Base-by-base conservation (phyloP, 1,140 invertebrate genomes). In the Sipha flava region DNA sequence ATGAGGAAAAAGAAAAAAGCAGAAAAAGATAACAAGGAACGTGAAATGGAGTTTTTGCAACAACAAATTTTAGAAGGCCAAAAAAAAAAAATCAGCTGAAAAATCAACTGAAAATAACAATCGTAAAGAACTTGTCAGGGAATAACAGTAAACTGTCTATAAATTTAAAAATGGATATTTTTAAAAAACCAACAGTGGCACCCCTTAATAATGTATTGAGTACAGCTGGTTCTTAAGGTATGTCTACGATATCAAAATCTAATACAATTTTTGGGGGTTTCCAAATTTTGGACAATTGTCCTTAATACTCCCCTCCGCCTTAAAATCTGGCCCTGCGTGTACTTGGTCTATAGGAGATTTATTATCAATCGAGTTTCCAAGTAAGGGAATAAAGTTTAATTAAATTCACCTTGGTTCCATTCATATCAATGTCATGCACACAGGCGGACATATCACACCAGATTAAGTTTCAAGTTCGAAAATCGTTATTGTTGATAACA, bases 11-110 rank as follows among this genome's bases (percentile, higher is more conserved):
- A 97, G 83, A 90, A 95, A 82, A 98, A 97, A 87, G 92, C 97
- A 91, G 96, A 97, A 80, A 93, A 95, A 83, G 95, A 97, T 86
- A 95, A 98, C 85, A 91, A 95, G 84, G 96, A 99, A 84, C 88
- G 92, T 82, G 91, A 93, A 87, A 87, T 92, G 82, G 92, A 95
- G 54, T 95, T 97, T 83, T 92, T 98, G 81, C 88, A 93, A 80
- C 91, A 92, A 82, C 95, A 97, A 88, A 91, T 94, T 9, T 89
- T 91, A 83, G 86, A 89, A 79, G 92, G 90, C 0, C 88, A 90
- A 82, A 85, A 88, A 77, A n/a, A 88, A 89, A 81, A 85, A 85
- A 16, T 82, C 84, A 49, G 80, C 82, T 18, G 80, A 84, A 3
- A 86, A 52, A 43, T 18, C 70, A 16, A 29, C 23, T 12, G 26